These are phyloP conservation scores for Phoeniculus purpureus DNA, from an alignment of 2,797 vertebrate species.

Conservation along the genomic window DNA sequence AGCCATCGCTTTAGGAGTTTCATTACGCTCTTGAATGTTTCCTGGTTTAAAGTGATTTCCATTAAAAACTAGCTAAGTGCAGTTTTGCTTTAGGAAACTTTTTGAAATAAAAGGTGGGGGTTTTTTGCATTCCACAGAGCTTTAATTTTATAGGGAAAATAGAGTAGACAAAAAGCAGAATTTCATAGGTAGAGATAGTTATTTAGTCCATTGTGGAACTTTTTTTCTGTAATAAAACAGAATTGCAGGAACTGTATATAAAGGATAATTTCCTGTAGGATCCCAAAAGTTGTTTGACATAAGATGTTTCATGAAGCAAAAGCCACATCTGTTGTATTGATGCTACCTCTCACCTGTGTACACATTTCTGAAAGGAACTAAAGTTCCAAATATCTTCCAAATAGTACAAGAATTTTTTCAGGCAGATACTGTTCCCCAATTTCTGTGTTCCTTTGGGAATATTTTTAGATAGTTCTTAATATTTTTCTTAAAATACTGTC, in stretches of 20 bases:
- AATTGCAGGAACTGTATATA: background rate
- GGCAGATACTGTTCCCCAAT: background rate
- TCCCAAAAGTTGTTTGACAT: background rate
- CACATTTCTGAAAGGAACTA: background rate
- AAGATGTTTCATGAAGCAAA: background rate
- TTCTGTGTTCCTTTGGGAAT: background rate
- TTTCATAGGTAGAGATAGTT: background rate
- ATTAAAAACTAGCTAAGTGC: background rate
- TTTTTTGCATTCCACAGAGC: background rate
- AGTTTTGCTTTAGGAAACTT: background rate
- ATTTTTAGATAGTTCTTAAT: background rate
- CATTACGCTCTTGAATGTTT: background rate
- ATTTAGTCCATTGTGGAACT: background rate
- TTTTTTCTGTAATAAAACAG: slow-evolving; percentile 4
- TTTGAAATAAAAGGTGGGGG: background rate
- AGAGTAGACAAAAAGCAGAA: background rate
- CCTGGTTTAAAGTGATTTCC: slow-evolving; percentile 24
- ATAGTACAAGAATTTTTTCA: background rate
- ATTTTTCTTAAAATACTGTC: background rate
- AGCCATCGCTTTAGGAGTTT: background rate
- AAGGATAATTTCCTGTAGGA: background rate
- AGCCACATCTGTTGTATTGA: background rate
- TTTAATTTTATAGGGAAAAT: background rate
- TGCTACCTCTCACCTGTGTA: slow-evolving; percentile 29
- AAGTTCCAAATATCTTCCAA: background rate